These are phyloP conservation scores for Cremastinae sp. DNA, from an alignment of 2,888 invertebrate species.

Conservation along the genomic window DNA sequence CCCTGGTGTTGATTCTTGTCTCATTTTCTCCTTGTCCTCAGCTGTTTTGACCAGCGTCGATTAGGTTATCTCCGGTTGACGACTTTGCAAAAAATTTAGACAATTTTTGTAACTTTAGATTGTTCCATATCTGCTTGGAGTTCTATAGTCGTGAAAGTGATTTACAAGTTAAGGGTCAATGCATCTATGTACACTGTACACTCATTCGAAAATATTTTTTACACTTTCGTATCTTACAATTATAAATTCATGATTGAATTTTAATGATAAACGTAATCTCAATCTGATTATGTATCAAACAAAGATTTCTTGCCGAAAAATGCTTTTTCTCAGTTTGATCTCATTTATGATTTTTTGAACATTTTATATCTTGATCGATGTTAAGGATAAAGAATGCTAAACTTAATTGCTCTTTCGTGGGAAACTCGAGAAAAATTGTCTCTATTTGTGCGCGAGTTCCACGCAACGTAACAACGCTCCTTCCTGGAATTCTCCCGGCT, in stretches of 20 bases:
- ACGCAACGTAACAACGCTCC: conserved; percentile 13
- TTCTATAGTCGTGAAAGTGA: conserved; percentile 5
- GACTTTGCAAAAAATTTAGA: conserved; percentile 51
- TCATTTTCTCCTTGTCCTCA: conserved; percentile 44
- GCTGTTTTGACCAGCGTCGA: conserved; percentile 49
- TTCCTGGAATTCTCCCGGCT: conserved; percentile 12
- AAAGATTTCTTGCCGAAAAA: no score
- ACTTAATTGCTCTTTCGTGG: conserved; percentile 11
- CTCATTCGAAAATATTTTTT: conserved; percentile 7
- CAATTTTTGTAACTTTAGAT: conserved; percentile 22
- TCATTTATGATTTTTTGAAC: background rate
- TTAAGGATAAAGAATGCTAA: background rate
- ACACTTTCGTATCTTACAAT: background rate
- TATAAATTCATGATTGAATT: background rate
- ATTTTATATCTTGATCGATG: no score
- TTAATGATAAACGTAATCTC: no score
- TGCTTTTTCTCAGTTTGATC: background rate
- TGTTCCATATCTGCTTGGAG: background rate
- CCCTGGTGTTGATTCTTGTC: conserved; percentile 45
- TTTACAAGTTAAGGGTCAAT: conserved; percentile 33
- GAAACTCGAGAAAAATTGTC: conserved; percentile 21
- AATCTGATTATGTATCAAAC: no score
- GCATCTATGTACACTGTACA: conserved; percentile 1
- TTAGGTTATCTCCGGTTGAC: conserved; percentile 50
- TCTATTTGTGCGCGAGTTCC: background rate